Evolutionary conservation across 2,113 vertebrate genomes (phyloP).

Genomic region (Amblyopsis rosae): DNA sequence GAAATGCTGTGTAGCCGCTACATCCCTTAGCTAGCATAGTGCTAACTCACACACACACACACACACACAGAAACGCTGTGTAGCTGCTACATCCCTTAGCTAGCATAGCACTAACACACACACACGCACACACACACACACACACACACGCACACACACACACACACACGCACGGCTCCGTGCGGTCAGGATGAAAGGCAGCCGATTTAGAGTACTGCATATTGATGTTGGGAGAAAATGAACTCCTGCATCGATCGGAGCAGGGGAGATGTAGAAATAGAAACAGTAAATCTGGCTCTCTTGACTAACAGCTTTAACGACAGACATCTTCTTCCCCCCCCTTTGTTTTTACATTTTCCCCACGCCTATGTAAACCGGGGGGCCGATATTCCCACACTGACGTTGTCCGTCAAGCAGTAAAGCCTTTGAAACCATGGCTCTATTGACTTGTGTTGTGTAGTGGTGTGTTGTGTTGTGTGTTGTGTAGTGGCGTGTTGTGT

Average conservation of each 20-base stretch:
- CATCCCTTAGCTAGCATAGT: no score
- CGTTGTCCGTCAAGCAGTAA: constrained; percentile 66
- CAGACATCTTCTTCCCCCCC: constrained; percentile 48
- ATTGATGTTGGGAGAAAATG: constrained; percentile 78
- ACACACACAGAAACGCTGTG: no score
- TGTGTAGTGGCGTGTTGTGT: constrained; percentile 1
- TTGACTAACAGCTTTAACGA: constrained; percentile 75
- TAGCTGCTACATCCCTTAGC: no score
- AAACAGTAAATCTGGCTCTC: constrained; percentile 74
- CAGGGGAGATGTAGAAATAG: constrained; percentile 76
- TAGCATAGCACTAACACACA: no score
- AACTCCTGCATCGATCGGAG: constrained; percentile 73
- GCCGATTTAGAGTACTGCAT: constrained; percentile 57
- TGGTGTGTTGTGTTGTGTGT: neutral
- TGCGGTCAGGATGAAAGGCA: constrained; percentile 57
- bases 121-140: no score
- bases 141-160: neutral
- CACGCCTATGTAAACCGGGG: constrained; percentile 62
- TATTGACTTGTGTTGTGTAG: constrained; percentile 66
- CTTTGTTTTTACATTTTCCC: neutral
- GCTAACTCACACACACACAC: no score
- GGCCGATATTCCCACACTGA: no score
- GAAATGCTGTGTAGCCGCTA: no score
- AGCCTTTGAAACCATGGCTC: constrained; percentile 55
- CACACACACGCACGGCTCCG: constrained; percentile 33